phyloP scores from a whole-genome alignment of 2,113 vertebrate genomes.

The Percopsis transmontana region DNA sequence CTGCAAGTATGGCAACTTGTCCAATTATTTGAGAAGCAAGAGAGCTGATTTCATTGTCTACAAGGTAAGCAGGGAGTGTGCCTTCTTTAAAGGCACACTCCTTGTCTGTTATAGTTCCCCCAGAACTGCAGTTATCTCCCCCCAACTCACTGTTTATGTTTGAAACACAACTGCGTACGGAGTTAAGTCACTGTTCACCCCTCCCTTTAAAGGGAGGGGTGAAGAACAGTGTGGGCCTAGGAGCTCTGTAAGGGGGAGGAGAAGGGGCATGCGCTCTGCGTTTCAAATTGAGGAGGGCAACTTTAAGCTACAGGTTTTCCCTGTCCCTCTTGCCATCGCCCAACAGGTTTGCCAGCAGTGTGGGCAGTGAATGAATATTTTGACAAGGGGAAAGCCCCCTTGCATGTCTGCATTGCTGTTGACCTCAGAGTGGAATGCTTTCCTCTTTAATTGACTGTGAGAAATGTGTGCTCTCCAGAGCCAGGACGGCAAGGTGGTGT shows the following conservation, averaged over 20 bases:
- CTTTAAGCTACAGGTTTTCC: not conserved
- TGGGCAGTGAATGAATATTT: constrained; percentile 12
- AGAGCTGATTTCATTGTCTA: constrained; percentile 89
- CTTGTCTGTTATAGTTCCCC: too few species aligned
- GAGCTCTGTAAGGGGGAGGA: too few species aligned
- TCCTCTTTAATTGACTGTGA: constrained; percentile 9
- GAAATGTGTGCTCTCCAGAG: constrained; percentile 64
- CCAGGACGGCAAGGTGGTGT: constrained; percentile 81
- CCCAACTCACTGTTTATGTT: too few species aligned
- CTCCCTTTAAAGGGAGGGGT: too few species aligned
- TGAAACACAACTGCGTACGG: too few species aligned
- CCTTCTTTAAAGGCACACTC: too few species aligned
- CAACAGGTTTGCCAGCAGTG: constrained; percentile 1
- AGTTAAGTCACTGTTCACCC: too few species aligned
- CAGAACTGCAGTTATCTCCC: too few species aligned
- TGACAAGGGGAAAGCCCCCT: not conserved
- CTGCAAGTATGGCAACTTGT: constrained; percentile 94
- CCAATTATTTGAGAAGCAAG: constrained; percentile 88
- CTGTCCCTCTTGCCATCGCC: not conserved
- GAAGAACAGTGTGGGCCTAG: too few species aligned
- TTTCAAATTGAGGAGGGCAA: too few species aligned
- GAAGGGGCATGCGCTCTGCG: too few species aligned
- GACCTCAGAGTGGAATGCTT: too few species aligned
- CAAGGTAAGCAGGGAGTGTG: constrained; percentile 87
- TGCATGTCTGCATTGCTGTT: not conserved